phyloP scores from a whole-genome alignment of 2,113 vertebrate species.

The Gambusia holbrooki region DNA sequence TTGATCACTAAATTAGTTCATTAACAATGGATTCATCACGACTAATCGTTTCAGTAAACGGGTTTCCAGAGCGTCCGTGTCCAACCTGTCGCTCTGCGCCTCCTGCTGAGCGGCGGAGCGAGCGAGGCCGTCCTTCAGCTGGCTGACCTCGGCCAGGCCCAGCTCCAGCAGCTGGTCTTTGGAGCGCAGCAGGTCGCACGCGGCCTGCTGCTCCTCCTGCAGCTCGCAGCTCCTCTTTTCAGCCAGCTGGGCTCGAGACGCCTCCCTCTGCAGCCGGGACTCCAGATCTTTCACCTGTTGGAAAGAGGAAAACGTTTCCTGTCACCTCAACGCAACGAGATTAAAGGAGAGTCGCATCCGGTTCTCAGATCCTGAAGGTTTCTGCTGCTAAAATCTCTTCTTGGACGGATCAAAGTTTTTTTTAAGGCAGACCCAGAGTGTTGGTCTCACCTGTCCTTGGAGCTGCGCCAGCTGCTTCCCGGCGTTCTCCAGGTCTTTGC shows the following conservation, averaged over 20 bases:
- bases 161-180: constrained; percentile 72
- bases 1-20: no score
- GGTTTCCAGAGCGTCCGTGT: not conserved
- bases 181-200: constrained; percentile 69
- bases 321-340: not conserved
- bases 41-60: no score
- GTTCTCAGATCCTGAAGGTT: not conserved
- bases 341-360: no score
- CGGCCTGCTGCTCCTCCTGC: constrained; percentile 74
- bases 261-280: constrained; percentile 75
- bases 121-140: constrained; percentile 66
- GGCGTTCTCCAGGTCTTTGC: constrained; percentile 85
- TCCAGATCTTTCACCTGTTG: constrained; percentile 77
- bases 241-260: constrained; percentile 71
- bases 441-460: constrained; percentile 65
- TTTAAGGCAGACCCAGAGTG: not conserved
- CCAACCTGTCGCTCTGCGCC: constrained; percentile 54
- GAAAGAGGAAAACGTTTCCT: not conserved
- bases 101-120: constrained; percentile 55
- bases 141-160: constrained; percentile 63
- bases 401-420: not conserved
- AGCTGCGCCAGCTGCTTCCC: constrained; percentile 80
- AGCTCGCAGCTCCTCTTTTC: constrained; percentile 77
- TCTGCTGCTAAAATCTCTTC: no score
- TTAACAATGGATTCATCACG: no score